Percentiles rank a stretch among this genome's conserved stretches.
Evolutionary conservation across 2,888 invertebrate genomes (phyloP).

Genomic region (Stramonita haemastoma): DNA sequence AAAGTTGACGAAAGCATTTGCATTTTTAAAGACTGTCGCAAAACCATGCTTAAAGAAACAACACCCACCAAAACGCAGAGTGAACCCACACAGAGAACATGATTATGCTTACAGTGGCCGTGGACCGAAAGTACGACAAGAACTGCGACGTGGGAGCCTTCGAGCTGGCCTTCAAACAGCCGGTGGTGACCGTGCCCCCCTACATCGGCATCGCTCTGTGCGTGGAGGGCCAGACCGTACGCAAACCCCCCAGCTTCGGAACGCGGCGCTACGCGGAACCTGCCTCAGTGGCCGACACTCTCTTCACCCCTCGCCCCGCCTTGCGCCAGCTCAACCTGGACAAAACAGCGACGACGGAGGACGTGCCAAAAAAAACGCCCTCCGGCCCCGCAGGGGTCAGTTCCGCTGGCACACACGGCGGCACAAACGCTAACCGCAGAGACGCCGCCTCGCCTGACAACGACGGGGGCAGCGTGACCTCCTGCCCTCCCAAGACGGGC

Average conservation of each 20-base stretch:
- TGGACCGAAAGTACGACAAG: constrained; percentile 75
- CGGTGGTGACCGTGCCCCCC: constrained; percentile 74
- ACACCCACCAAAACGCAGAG: not conserved
- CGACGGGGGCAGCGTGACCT: constrained; percentile 13
- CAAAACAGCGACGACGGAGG: not conserved
- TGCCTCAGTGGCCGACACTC: not conserved
- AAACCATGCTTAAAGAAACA: too few relatives aligned
- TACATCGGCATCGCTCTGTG: constrained; percentile 76
- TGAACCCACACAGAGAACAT: not conserved
- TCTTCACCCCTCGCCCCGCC: constrained; percentile 47
- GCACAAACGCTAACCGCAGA: not conserved
- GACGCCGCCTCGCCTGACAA: constrained; percentile 10
- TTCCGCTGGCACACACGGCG: constrained; percentile 3
- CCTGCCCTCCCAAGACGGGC: constrained; percentile 26
- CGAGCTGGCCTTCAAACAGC: constrained; percentile 76
- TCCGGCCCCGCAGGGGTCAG: constrained; percentile 5
- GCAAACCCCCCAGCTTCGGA: constrained; percentile 53
- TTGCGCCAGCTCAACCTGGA: constrained; percentile 38
- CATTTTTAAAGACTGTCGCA: not conserved
- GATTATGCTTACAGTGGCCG: constrained; percentile 70
- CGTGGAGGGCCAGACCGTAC: constrained; percentile 69
- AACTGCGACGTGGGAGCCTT: constrained; percentile 76
- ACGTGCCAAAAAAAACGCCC: constrained; percentile 21
- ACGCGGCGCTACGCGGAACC: constrained; percentile 33
- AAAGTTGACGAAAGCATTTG: not conserved